Percentiles rank a stretch among this genome's conserved stretches.
Evolutionary conservation across 2,888 invertebrate species (phyloP).

Genomic region (Schizotus pectinicornis): DNA sequence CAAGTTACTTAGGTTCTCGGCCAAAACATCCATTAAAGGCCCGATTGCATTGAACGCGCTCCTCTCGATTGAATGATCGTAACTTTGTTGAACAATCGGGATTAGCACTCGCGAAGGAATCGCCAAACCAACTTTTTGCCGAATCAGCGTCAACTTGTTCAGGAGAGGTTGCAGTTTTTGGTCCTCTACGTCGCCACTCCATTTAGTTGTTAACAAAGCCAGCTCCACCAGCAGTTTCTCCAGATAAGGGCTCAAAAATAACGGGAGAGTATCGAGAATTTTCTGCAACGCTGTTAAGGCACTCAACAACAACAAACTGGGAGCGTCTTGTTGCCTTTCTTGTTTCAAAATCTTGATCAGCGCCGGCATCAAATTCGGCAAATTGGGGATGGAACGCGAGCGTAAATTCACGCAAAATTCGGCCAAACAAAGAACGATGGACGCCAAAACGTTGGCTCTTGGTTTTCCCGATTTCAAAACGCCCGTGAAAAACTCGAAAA

Average conservation of each 20-base stretch:
- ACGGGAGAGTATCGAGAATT: conserved; percentile 79
- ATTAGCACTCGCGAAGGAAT: conserved; percentile 79
- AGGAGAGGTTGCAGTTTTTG: conserved; percentile 63
- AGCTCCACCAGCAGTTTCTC: conserved; percentile 72
- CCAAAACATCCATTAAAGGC: conserved; percentile 77
- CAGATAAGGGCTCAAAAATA: conserved; percentile 87
- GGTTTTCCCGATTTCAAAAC: conserved; percentile 63
- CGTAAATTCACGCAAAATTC: conserved; percentile 79
- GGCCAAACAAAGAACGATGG: conserved; percentile 76
- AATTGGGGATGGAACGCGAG: conserved; percentile 73
- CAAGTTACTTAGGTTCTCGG: conserved; percentile 72
- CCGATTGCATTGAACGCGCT: conserved; percentile 68
- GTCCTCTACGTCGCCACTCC: conserved; percentile 53
- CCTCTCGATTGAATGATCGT: conserved; percentile 66
- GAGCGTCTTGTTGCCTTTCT: conserved; percentile 65
- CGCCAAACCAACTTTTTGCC: conserved; percentile 70
- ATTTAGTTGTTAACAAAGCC: no score
- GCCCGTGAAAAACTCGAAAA: conserved; percentile 71
- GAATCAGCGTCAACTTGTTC: conserved; percentile 66
- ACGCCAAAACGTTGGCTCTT: conserved; percentile 71
- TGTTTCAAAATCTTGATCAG: conserved; percentile 69
- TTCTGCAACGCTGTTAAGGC: conserved; percentile 81
- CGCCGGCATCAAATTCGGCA: conserved; percentile 82
- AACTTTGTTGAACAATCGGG: conserved; percentile 73
- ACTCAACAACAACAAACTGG: conserved; percentile 71